These are phyloP conservation scores for Cyclina sinensis DNA, from an alignment of 1,140 invertebrate species.

Conservation along the genomic window DNA sequence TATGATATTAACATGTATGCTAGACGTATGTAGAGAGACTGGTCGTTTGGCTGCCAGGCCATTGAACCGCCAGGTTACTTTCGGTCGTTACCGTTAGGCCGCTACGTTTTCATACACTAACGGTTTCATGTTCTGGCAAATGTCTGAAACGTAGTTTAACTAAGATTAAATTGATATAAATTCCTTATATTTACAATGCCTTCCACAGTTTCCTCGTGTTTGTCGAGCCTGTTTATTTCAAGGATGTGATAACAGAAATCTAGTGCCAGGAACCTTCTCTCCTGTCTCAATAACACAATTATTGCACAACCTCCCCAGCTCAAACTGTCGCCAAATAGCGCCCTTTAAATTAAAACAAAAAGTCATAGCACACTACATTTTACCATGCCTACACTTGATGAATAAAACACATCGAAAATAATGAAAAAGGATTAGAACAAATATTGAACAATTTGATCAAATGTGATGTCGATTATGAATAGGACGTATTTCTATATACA, in stretches of 20 bases:
- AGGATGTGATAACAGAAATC: conserved; percentile 99
- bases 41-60: too few species aligned
- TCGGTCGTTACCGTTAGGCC: too few species aligned
- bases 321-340: conserved; percentile 99
- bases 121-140: too few species aligned
- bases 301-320: conserved; percentile 99
- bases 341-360: conserved; percentile 89
- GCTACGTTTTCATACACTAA: too few species aligned
- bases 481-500: too few species aligned
- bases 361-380: neutral
- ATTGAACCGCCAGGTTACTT: too few species aligned
- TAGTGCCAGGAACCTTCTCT: conserved; percentile 98
- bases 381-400: neutral
- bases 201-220: conserved; percentile 98
- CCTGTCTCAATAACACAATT: conserved; percentile 98
- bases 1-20: too few species aligned
- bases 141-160: too few species aligned
- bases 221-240: conserved; percentile 97
- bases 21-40: too few species aligned
- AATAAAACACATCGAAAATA: neutral
- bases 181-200: conserved; percentile 94
- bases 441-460: neutral
- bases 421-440: too few species aligned
- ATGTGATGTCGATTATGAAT: neutral
- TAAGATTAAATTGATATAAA: too few species aligned